Base-by-base conservation (phyloP, 2,888 invertebrate genomes). In the Lithophane leautieri region DNA sequence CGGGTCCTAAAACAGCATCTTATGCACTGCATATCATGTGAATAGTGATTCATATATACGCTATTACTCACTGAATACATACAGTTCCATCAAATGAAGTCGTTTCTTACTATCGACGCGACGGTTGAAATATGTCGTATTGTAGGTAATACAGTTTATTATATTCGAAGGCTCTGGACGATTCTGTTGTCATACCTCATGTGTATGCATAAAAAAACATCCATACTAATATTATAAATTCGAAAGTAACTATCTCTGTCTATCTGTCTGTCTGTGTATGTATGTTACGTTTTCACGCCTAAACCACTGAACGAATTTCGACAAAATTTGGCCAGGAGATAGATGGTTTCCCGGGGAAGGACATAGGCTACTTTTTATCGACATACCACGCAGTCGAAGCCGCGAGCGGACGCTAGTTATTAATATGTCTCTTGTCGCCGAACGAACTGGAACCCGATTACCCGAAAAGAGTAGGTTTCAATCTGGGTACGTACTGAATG, bases 21-120 rank as follows among this genome's bases (percentile, higher is more conserved):
- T 75, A 65, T 47, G 56, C 54, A 19, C 25, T 47, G n/a, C 22
- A 25, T 40, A 28, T 7, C 16, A 52, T 56, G 12, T 28, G 14
- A 56, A 28, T 67, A 47, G 14, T 75, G 75, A 75, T n/a, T 75
- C 67, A 74, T 62, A 9, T 42, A 50, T 50, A 6, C 25, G 0
- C 6, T n/a, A 47, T 75, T 75, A 75, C 40, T 75, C 78, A 78
- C 47, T 78, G 47, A 28, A 50, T 14, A 42, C 47, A 28, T 14
- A 42, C 40, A 42, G 47, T 56, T 56, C 22, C 9, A 22, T 22
- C 22, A 12, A 75, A 58, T 58, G 34, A 16, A 52, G 44, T 78
- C 14, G 22, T 22, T 44, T 9, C 34, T 12, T 40, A 56, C 9
- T 14, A n/a, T 60, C n/a, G n/a, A 65, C 66, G 16, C n/a, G n/a